Evolutionary conservation across 2,888 invertebrate species (phyloP).

Genomic region (Synanthedon andrenaeformis): DNA sequence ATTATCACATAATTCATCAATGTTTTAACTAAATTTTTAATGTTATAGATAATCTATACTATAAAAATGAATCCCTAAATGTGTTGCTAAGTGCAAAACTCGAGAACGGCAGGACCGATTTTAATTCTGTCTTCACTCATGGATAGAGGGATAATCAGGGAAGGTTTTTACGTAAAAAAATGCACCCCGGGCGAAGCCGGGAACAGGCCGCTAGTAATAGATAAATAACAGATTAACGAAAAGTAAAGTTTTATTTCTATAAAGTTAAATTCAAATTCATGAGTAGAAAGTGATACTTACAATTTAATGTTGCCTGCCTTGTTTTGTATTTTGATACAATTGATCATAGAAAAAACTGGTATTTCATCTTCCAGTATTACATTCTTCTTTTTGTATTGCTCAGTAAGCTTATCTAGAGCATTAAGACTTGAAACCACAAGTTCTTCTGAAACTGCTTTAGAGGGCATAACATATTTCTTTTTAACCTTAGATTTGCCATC

Average conservation of each 20-base stretch:
- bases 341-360: slow-evolving; percentile 71
- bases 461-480: slow-evolving; percentile 40
- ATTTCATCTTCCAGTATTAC: slow-evolving; percentile 69
- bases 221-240: no score
- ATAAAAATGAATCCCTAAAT: no score
- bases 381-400: slow-evolving; percentile 40
- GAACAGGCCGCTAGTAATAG: no score
- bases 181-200: no score
- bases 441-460: slow-evolving; percentile 35
- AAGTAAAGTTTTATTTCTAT: no score
- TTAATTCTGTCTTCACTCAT: no score
- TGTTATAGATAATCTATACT: no score
- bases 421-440: slow-evolving; percentile 33
- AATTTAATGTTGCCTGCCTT: slow-evolving; percentile 72
- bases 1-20: neutral
- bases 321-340: slow-evolving; percentile 75
- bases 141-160: no score
- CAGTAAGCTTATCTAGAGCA: slow-evolving; percentile 36
- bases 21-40: slow-evolving; percentile 2
- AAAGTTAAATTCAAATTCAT: no score
- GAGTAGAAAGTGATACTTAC: slow-evolving; percentile 49
- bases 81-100: no score
- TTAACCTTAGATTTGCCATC: slow-evolving; percentile 18
- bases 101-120: no score
- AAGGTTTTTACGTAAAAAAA: no score